Evolutionary conservation across 2,888 invertebrate species (phyloP).

Genomic region (Xanthia icteritia): DNA sequence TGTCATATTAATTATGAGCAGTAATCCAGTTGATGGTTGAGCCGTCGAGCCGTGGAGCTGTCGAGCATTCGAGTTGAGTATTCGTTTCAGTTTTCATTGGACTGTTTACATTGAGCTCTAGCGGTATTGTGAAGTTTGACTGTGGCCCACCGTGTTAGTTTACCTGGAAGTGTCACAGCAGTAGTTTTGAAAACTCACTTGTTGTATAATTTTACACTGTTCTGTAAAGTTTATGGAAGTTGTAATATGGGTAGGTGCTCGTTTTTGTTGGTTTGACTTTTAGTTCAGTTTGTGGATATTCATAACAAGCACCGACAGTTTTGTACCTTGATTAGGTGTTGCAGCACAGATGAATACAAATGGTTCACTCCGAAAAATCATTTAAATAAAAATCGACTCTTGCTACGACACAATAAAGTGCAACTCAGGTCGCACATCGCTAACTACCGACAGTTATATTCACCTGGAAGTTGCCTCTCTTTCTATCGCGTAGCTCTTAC

Average conservation of each 20-base stretch:
- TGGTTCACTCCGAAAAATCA: too few species aligned
- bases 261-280: neutral
- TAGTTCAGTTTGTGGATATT: neutral
- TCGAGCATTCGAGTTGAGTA: conserved; percentile 33
- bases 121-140: conserved; percentile 52
- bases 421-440: too few species aligned
- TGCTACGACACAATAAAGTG: too few species aligned
- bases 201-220: neutral
- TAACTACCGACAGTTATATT: too few species aligned
- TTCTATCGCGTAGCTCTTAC: too few species aligned
- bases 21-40: conserved; percentile 45
- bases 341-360: too few species aligned
- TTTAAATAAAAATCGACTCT: too few species aligned
- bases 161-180: conserved; percentile 8
- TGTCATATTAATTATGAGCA: conserved; percentile 44
- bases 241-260: neutral
- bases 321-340: neutral
- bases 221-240: too few species aligned
- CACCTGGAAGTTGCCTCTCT: too few species aligned
- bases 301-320: neutral
- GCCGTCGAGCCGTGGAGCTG: conserved; percentile 14
- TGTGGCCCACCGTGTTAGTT: neutral
- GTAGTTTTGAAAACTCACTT: neutral
- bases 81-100: conserved; percentile 55
- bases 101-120: conserved; percentile 47